phyloP scores from a whole-genome alignment of 2,113 vertebrate species.

The Coryphaenoides rupestris region DNA sequence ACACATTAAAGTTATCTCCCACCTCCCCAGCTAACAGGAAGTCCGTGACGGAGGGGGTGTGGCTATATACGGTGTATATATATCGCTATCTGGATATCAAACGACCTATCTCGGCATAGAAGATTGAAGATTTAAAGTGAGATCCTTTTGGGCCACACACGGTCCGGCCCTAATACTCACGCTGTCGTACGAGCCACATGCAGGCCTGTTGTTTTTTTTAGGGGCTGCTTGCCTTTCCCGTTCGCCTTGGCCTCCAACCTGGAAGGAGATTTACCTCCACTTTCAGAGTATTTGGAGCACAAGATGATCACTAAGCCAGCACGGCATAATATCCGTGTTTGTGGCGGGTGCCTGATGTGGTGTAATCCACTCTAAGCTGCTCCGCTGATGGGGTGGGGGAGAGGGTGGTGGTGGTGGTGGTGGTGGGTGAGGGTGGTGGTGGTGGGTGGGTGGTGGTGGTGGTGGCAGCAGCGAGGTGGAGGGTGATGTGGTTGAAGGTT shows the following conservation, averaged over 20 bases:
- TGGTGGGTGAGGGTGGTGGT: background rate
- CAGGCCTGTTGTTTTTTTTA: constrained; percentile 3
- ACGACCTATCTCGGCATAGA: too few relatives aligned
- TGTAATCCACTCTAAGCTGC: constrained; percentile 64
- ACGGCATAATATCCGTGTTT: constrained; percentile 54
- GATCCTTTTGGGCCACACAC: too few relatives aligned
- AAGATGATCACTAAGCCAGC: constrained; percentile 47
- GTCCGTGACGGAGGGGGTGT: too few relatives aligned
- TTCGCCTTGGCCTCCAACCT: constrained; percentile 29
- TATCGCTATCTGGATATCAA: too few relatives aligned
- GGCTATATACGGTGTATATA: too few relatives aligned
- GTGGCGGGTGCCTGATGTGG: constrained; percentile 43
- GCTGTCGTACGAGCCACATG: background rate
- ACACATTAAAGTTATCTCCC: too few relatives aligned
- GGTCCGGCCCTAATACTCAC: too few relatives aligned
- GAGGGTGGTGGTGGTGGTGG: background rate
- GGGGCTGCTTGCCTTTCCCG: background rate
- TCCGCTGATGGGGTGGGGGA: constrained; percentile 24
- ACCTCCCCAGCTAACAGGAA: too few relatives aligned
- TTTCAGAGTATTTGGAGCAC: constrained; percentile 39
- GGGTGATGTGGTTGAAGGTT: background rate
- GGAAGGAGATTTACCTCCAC: constrained; percentile 30
- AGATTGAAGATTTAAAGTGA: too few relatives aligned
- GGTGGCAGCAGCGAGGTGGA: background rate
- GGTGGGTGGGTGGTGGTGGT: too few relatives aligned